phyloP scores from a whole-genome alignment of 2,888 invertebrate species.

The Drosophila limbata region DNA sequence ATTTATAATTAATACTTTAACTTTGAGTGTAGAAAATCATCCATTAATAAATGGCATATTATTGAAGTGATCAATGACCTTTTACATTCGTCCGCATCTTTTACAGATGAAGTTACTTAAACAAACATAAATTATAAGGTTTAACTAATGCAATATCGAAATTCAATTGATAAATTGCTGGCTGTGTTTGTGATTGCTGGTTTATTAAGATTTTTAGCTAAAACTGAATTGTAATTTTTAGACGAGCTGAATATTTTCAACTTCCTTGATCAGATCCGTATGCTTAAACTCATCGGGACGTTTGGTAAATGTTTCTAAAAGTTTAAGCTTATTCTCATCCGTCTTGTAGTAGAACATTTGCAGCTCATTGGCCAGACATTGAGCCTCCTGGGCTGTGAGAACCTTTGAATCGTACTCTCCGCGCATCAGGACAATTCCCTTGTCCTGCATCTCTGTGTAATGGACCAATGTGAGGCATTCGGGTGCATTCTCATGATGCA shows the following conservation, averaged over 20 bases:
- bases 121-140: neutral
- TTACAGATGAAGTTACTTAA: neutral
- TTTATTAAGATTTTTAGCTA: neutral
- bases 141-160: neutral
- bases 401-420: slow-evolving; percentile 94
- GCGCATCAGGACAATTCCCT: slow-evolving; percentile 92
- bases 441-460: slow-evolving; percentile 90
- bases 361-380: slow-evolving; percentile 93
- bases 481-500: slow-evolving; percentile 95
- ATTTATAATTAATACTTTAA: slow-evolving; percentile 18
- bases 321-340: slow-evolving; percentile 87
- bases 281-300: slow-evolving; percentile 92
- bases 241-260: slow-evolving; percentile 88
- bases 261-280: slow-evolving; percentile 91
- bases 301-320: slow-evolving; percentile 90
- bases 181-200: slow-evolving; percentile 2
- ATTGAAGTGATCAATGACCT: neutral
- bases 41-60: slow-evolving; percentile 36
- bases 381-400: slow-evolving; percentile 91
- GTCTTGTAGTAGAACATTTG: slow-evolving; percentile 92
- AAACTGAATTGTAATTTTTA: slow-evolving; percentile 38
- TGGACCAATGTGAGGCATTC: slow-evolving; percentile 93
- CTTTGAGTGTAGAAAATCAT: slow-evolving; percentile 28
- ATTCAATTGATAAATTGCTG: neutral
- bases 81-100: neutral